Base-by-base conservation (phyloP, 1,140 invertebrate genomes). In the Spodoptera frugiperda region DNA sequence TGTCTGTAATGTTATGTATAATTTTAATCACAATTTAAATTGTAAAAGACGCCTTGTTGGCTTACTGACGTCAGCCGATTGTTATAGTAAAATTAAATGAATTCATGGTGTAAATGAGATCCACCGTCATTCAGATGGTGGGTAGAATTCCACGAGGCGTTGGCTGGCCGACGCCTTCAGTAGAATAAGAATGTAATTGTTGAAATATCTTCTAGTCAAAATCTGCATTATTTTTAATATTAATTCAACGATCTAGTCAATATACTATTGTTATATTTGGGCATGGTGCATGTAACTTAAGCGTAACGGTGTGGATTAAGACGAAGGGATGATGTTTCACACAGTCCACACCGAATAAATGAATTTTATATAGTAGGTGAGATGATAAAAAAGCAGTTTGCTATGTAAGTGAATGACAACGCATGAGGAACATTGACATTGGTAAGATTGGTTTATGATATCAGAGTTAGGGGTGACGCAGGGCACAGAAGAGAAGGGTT, bases 351-450 rank as follows among this genome's bases (percentile, higher is more conserved):
- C n/a, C 33, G 33, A 17, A 39, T 61, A 61, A 44, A 61, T 17
- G 2, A 12, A 25, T 19, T 25, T 55, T 44, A 12, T 61, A 61
- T n/a, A 33, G 12, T 6, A 59, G 30, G 25, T 54, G 19, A 53
- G 51, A 59, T 39, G 33, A 39, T 17, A 10, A 39, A 44, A 61
- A 44, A 61, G 33, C 57, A 61, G 57, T 15, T 17, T 61, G 57
- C n/a, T 39, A 15, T 25, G 30, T 17, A 65, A 25, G 5, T 5
- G 19, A 65, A 21, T 48, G 17, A 4, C 21, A 12, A 30, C 21
- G 21, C 51, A 30, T 30, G 51, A 68, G 65, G 65, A 68, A 68
- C 65, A 68, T 68, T 68, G 65, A 68, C 65, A 68, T 68, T 68
- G 65, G 21, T 46, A 49, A 21, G 15, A 49, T 30, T 68, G 48